Evolutionary conservation across 2,797 vertebrate genomes (phyloP), one percentile per base, ranked within the genome.

Genomic region (Sphenopsis melanotis): DNA sequence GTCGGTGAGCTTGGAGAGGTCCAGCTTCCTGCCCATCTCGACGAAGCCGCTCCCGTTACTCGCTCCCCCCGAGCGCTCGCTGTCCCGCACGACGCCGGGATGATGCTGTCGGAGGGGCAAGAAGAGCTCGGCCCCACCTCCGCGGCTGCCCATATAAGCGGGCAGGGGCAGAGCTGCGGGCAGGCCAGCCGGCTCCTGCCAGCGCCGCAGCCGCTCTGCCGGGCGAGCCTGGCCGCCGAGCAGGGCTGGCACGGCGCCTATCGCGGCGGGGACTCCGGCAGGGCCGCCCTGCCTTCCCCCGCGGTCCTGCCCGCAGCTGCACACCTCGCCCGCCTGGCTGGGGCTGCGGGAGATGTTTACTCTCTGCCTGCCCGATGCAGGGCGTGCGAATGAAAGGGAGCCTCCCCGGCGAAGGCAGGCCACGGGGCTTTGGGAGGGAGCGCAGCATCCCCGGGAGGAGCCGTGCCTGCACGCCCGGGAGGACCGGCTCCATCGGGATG

Each of bases 1-100:
- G 4, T 99, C 99, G 1, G 98, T 98, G 53, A 99, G 98, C 90
- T 98, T 98, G 75, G 99, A 98, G 42, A 99, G 98, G 94, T 99
- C 99, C 98, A 99, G 97, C 90, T 99, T 99, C 41, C 95, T 98
- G 69, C 98, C 99, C 99, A 99, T 99, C 70, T 55, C 18, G 36
- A 4, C 52, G 91, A 30, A 53, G 60, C 29, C 4, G 2, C 27
- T 89, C 61, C 93, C 65, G 94, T 90, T 95, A 95, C 23, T 30
- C 17, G 3, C 85, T n/a, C 2, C 23, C 21, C 64, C 68, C 3
- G 13, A 47, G 59, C 14, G 7, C 60, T 47, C 3, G 10, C 82
- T 4, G 57, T 34, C 20, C 57, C 5, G 27, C 2, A 2, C 42
- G 46, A 26, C 3, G 26, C 57, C 0, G 70, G 66, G 60, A 78